These are phyloP conservation scores for Tolmerus cingulatus DNA, from an alignment of 2,888 invertebrate species.

Conservation along the genomic window DNA sequence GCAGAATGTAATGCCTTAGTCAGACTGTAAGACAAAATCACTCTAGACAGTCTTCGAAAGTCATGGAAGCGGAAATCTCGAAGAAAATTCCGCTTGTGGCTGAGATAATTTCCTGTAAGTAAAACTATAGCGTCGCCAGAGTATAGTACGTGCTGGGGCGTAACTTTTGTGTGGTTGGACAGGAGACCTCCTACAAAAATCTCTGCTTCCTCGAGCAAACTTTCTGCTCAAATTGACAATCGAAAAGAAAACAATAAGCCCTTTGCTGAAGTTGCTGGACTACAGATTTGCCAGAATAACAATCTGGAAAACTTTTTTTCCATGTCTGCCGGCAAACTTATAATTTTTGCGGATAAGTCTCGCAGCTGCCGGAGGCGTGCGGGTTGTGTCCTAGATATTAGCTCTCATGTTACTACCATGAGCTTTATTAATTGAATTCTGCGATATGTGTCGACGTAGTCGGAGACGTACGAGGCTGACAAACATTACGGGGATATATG, in stretches of 20 bases:
- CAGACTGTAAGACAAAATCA: not conserved
- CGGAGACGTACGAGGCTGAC: not conserved
- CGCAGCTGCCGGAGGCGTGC: not conserved
- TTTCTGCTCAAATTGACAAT: slow-evolving; percentile 16
- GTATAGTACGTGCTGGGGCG: not conserved
- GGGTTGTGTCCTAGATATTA: not conserved
- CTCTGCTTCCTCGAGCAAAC: not conserved
- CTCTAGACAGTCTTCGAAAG: not conserved
- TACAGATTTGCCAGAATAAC: not conserved
- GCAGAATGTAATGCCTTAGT: not conserved
- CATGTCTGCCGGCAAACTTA: not conserved
- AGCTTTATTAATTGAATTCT: not conserved
- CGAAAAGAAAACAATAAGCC: slow-evolving; percentile 12
- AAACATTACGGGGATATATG: not conserved
- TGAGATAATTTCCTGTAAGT: not conserved
- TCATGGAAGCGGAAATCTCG: not conserved
- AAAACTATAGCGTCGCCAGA: not conserved
- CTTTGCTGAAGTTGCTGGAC: not conserved
- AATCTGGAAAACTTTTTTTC: not conserved
- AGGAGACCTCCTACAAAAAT: not conserved
- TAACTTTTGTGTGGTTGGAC: not conserved
- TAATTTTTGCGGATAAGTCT: slow-evolving; percentile 2
- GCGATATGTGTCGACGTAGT: not conserved
- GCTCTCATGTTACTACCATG: not conserved
- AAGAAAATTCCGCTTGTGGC: not conserved